A percentile compares a stretch with the other conserved stretches of the same genome.
phyloP scores from a whole-genome alignment of 2,113 vertebrate species.

The Brevimyrus niger region DNA sequence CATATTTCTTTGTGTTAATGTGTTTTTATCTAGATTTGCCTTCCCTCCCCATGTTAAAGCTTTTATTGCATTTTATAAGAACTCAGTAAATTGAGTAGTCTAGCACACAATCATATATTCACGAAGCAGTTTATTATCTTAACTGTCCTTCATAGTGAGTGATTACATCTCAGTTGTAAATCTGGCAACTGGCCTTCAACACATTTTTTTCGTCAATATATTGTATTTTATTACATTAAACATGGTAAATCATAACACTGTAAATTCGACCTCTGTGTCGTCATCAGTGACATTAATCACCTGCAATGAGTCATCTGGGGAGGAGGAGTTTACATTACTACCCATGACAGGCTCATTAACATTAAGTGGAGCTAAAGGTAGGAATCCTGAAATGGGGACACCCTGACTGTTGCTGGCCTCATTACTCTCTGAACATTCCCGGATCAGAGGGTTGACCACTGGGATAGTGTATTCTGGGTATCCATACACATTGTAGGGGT shows the following conservation, averaged over 20 bases:
- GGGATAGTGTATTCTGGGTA: conserved; percentile 51
- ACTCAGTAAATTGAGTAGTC: neutral
- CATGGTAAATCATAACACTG: neutral
- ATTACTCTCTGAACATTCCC: conserved; percentile 45
- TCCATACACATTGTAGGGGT: conserved; percentile 50
- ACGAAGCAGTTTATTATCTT: neutral
- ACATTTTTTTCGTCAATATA: neutral
- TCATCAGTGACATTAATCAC: neutral
- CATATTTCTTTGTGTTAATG: neutral
- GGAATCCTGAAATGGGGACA: neutral
- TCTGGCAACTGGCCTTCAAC: neutral
- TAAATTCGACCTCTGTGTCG: neutral
- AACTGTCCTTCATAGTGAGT: neutral
- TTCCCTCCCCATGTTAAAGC: neutral
- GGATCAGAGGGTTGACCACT: conserved; percentile 45
- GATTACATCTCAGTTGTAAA: neutral
- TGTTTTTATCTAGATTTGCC: neutral
- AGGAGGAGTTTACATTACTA: neutral
- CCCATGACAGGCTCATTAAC: neutral
- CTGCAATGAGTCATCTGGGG: neutral
- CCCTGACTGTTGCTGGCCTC: conserved; percentile 42
- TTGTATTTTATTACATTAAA: neutral
- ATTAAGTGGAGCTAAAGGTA: neutral
- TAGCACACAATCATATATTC: neutral
- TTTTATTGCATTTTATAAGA: neutral